These are phyloP conservation scores for Spodoptera frugiperda DNA, from an alignment of 1,140 invertebrate genomes.

Conservation along the genomic window DNA sequence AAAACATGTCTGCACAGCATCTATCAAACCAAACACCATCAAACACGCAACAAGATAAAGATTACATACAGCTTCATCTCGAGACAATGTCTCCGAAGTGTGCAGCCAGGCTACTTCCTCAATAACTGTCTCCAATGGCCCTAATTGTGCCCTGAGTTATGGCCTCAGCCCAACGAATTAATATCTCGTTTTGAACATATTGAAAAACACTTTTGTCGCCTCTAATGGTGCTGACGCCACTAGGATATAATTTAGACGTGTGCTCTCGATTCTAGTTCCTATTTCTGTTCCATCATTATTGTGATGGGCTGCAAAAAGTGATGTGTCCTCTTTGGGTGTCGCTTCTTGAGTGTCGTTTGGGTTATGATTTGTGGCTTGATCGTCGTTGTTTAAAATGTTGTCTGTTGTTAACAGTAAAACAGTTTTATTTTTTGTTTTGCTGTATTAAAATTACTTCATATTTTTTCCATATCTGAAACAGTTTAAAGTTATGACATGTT, in stretches of 20 bases:
- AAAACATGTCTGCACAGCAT: not conserved
- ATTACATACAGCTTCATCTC: slow-evolving; percentile 6
- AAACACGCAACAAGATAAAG: not conserved
- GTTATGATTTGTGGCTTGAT: too few relatives aligned
- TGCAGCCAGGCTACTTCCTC: slow-evolving; percentile 51
- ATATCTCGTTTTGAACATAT: slow-evolving; percentile 36
- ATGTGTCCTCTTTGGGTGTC: not conserved
- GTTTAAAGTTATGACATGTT: too few relatives aligned
- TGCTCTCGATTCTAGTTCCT: not conserved
- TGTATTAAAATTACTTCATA: too few relatives aligned
- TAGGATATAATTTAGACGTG: not conserved
- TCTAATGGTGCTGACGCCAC: slow-evolving; percentile 10
- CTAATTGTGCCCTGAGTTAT: slow-evolving; percentile 59
- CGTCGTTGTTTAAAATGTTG: too few relatives aligned
- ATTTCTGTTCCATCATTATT: slow-evolving; percentile 13
- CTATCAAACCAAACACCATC: not conserved
- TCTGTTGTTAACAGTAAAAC: too few relatives aligned
- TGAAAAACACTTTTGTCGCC: slow-evolving; percentile 36
- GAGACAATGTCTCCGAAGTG: slow-evolving; percentile 12
- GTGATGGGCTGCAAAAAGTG: not conserved
- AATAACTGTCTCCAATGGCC: slow-evolving; percentile 59
- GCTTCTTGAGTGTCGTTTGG: too few relatives aligned
- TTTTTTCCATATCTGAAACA: too few relatives aligned
- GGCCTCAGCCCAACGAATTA: slow-evolving; percentile 37
- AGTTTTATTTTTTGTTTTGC: too few relatives aligned